Conservation (phyloP, 2,797 vertebrate genomes). For the Oceanodroma leucorhoa region DNA sequence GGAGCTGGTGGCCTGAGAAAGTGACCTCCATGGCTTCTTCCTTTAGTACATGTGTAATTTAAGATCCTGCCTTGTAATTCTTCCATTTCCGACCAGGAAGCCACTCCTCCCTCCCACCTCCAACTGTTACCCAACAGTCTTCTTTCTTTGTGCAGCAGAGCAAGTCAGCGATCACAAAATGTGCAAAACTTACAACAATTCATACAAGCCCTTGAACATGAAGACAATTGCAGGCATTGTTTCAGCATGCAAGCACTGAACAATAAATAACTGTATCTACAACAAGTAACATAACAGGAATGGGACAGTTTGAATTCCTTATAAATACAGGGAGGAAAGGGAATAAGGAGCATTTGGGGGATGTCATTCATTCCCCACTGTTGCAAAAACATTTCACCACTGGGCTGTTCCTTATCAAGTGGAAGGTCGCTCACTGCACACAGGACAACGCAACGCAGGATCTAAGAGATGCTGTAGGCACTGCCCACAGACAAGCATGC, state of each 20-base stretch:
- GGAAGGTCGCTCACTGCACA: neutral
- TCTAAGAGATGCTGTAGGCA: conserved; percentile 4
- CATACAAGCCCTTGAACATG: conserved; percentile 69
- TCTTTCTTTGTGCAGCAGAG: conserved; percentile 75
- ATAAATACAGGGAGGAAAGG: conserved; percentile 74
- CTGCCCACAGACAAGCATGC: conserved; percentile 15
- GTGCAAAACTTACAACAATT: conserved; percentile 78
- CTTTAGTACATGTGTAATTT: conserved; percentile 42
- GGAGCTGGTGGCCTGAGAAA: conserved; percentile 54
- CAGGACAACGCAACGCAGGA: neutral
- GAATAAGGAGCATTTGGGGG: conserved; percentile 45
- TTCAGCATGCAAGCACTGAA: conserved; percentile 80
- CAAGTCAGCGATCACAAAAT: conserved; percentile 71
- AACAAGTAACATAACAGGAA: conserved; percentile 70
- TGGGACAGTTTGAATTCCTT: conserved; percentile 66
- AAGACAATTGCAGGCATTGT: conserved; percentile 75
- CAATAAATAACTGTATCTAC: conserved; percentile 82
- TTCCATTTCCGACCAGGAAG: conserved; percentile 59
- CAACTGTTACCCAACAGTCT: conserved; percentile 51
- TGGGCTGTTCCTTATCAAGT: neutral
- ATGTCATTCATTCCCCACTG: conserved; percentile 17
- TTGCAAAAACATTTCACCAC: conserved; percentile 4
- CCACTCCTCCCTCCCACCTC: conserved; percentile 14
- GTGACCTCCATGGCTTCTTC: conserved; percentile 65
- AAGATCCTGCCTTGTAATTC: conserved; percentile 68